Base-by-base conservation (phyloP, 2,113 vertebrate genomes). In the Gadus chalcogrammus region DNA sequence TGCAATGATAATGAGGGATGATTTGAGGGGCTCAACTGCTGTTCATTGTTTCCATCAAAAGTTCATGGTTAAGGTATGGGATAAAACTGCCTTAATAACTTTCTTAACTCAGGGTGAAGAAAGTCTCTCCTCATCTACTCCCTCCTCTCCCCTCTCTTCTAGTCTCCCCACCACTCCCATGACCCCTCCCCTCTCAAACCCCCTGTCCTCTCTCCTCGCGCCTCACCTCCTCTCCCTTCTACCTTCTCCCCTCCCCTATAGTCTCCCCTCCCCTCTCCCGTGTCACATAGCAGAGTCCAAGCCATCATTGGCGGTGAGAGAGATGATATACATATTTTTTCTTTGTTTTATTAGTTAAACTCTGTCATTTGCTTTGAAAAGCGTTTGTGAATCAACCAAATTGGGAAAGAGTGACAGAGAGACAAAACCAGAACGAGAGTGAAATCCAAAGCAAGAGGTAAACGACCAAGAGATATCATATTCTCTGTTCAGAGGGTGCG, bases 401-500 rank as follows among this genome's bases (percentile, higher is more conserved):
- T 4, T 15, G 53, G 17, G 58, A 17, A 59, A 35, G 31, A 35
- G 31, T 35, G 31, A 35, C 31, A 4, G 17, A 60, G 17, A 60
- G 58, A 60, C 58, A 61, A 24, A 61, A 3, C 7, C 60, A 24
- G 60, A 70, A 20, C n/a, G 1, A 18, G 38, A 70, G 15, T 17
- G 20, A 20, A 20, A 20, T 20, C 20, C 20, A 20, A 66, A 70
- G 28, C n/a, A 1, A 18, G 38, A 70, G 15, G 15, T 18, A 9
- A 27, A 9, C 5, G 28, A 18, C 12, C 3, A 58, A 64, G 56
- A 69, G 31, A 53, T 52, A 63, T 24, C 63, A 31, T 9, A 3
- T 35, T 61, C 63, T 42, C 74, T 72, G 75, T 76, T 75, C 78
- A 70, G 70, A 60, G 58, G 58, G 65, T 64, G 5, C 42, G 63